These are phyloP conservation scores for Tetrax tetrax DNA, from an alignment of 2,113 vertebrate genomes.

Conservation along the genomic window DNA sequence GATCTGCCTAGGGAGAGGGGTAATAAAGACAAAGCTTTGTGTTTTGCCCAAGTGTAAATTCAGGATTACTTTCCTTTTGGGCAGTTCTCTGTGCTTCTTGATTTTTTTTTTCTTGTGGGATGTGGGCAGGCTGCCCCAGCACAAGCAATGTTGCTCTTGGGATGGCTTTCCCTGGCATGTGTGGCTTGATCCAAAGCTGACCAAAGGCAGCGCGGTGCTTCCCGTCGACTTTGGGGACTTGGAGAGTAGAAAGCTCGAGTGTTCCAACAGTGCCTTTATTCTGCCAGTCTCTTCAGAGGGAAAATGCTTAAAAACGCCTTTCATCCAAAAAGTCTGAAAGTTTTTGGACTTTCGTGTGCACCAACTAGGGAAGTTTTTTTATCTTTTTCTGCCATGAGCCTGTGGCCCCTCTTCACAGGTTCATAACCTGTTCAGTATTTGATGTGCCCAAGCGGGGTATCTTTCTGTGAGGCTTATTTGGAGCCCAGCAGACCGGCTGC, in stretches of 20 bases:
- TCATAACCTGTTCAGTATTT: neutral
- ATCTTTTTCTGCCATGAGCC: neutral
- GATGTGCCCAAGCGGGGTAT: neutral
- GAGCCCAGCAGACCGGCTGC: neutral
- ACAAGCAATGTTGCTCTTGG: neutral
- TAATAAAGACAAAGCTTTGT: constrained; percentile 25
- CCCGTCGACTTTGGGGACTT: neutral
- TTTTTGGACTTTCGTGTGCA: neutral
- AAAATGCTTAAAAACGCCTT: neutral
- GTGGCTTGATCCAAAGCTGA: constrained; percentile 26
- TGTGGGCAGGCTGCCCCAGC: neutral
- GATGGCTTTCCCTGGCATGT: neutral
- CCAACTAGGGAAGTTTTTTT: neutral
- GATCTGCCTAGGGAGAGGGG: neutral
- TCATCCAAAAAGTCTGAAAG: neutral
- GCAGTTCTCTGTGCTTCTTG: neutral
- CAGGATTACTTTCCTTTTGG: neutral
- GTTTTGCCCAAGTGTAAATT: neutral
- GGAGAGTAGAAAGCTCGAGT: neutral
- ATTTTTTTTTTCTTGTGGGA: neutral
- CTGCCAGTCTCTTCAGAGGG: neutral
- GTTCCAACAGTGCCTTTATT: neutral
- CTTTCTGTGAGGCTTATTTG: neutral
- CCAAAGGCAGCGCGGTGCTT: neutral
- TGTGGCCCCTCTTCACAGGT: neutral